Evolutionary conservation across 2,888 invertebrate genomes (phyloP).

Genomic region (Mythimna loreyi): DNA sequence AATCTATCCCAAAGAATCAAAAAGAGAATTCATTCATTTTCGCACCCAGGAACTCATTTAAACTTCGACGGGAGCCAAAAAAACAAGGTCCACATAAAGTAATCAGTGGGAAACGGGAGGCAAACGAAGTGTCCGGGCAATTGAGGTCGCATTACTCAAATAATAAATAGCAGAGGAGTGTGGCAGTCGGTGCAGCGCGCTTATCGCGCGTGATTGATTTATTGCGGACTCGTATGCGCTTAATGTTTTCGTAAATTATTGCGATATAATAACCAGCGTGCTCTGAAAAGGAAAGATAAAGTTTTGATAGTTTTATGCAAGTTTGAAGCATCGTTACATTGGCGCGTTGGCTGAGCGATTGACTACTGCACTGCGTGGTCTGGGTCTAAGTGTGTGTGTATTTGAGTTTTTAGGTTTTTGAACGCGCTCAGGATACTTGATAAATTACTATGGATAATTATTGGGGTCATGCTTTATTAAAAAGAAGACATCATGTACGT

Average conservation of each 20-base stretch:
- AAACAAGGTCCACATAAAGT: constrained; percentile 34
- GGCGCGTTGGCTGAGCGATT: background rate
- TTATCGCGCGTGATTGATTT: constrained; percentile 57
- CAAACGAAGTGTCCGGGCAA: constrained; percentile 24
- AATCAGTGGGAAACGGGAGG: constrained; percentile 20
- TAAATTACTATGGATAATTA: no score
- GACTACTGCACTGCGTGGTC: no score
- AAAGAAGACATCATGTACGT: no score
- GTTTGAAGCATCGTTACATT: background rate
- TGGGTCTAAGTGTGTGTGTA: no score
- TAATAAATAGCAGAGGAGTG: constrained; percentile 47
- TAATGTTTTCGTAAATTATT: constrained; percentile 46
- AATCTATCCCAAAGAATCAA: constrained; percentile 15
- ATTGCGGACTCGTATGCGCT: constrained; percentile 39
- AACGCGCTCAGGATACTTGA: no score
- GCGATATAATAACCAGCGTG: constrained; percentile 32
- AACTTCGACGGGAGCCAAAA: constrained; percentile 34
- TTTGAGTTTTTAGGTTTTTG: no score
- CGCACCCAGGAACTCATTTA: constrained; percentile 39
- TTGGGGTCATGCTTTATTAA: no score
- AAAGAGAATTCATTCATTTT: constrained; percentile 41
- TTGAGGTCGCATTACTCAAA: constrained; percentile 48
- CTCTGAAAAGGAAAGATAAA: constrained; percentile 30
- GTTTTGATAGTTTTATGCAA: background rate
- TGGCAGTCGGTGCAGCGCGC: constrained; percentile 39